These are phyloP conservation scores for Muntiacus reevesi DNA, from an alignment of 2,113 vertebrate genomes.

Conservation along the genomic window DNA sequence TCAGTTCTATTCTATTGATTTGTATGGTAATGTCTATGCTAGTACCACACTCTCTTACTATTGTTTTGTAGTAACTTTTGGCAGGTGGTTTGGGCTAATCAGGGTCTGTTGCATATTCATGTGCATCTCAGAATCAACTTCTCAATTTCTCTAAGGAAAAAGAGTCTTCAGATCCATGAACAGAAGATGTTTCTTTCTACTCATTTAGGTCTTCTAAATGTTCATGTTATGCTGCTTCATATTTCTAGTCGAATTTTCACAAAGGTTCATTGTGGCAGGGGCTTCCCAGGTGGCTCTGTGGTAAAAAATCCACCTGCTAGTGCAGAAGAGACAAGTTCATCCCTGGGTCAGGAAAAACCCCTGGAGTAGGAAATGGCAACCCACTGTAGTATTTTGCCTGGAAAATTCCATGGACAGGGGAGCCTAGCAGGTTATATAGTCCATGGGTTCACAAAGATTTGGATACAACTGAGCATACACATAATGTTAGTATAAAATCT, in stretches of 20 bases:
- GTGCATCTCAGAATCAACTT: neutral
- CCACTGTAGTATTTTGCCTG: neutral
- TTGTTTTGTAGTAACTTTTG: neutral
- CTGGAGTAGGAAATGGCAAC: neutral
- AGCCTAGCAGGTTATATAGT: neutral
- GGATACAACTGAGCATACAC: neutral
- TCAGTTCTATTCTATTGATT: neutral
- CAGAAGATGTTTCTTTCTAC: neutral
- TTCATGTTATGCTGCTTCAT: neutral
- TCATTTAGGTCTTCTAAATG: neutral
- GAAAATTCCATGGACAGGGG: neutral
- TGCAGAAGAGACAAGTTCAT: neutral
- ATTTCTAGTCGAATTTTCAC: neutral
- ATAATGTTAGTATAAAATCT: neutral
- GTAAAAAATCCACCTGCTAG: neutral
- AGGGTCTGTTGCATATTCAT: neutral
- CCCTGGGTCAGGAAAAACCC: neutral
- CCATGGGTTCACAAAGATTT: neutral
- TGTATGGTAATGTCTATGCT: neutral
- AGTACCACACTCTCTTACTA: neutral
- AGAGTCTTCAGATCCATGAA: neutral
- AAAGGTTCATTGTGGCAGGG: neutral
- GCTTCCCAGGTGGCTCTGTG: neutral
- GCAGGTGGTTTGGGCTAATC: neutral
- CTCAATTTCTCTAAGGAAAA: neutral